Conservation (phyloP, 2,797 vertebrate species). For the Hippopotamyrus pictus region DNA sequence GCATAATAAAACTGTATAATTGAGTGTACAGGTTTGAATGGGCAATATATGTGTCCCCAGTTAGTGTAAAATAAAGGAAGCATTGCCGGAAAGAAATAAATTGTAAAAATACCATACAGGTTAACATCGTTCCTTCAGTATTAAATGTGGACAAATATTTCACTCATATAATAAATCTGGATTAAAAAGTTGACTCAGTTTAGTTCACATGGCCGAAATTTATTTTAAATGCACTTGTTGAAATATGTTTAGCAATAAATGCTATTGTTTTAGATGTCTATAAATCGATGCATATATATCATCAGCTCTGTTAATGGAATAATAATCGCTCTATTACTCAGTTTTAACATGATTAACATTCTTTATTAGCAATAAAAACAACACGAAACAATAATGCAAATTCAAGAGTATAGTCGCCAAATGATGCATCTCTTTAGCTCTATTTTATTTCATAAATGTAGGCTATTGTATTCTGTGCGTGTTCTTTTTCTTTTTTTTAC, state of each 20-base stretch:
- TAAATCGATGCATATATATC: background rate
- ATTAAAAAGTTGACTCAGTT: background rate
- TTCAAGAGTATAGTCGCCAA: background rate
- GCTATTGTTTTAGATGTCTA: background rate
- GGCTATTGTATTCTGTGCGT: background rate
- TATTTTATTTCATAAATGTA: background rate
- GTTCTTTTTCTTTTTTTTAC: background rate
- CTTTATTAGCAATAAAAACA: background rate
- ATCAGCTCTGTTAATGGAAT: background rate
- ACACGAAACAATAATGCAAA: background rate
- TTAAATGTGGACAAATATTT: background rate
- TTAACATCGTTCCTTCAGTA: background rate
- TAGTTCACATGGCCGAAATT: background rate
- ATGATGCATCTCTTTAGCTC: background rate
- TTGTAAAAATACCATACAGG: background rate
- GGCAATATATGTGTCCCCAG: background rate
- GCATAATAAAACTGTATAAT: background rate
- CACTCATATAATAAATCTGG: background rate
- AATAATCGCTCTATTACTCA: background rate
- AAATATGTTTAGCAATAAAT: background rate
- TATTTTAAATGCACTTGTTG: background rate
- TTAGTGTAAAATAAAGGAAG: background rate
- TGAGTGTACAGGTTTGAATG: background rate
- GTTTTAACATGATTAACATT: background rate
- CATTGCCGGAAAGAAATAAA: background rate